Evolutionary conservation across 1,140 invertebrate genomes (phyloP), one percentile per base, ranked within the genome.

Genomic region (Pogonognathellus flavescens): DNA sequence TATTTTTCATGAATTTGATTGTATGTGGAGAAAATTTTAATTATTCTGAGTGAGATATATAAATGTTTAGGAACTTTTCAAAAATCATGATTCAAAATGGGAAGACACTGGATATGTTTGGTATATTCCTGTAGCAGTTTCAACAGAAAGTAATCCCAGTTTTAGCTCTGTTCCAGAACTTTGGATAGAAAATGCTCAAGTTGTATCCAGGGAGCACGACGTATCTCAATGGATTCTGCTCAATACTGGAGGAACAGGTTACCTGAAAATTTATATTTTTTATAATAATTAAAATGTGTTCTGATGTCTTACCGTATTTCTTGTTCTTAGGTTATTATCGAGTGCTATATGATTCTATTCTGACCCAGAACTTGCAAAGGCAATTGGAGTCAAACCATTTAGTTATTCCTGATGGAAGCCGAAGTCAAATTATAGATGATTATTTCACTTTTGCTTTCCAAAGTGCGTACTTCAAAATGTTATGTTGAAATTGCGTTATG

Each of bases 361-460:
- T 88, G 1, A 49, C 41, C 6, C 8, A 13, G 11, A 60, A 62
- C 13, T 22, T 88, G 3, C 66, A 60, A 7, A 62, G 25, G 9
- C 85, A 88, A 49, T 62, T 88, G 20, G 31, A 70, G 10, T 22
- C 8, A 9, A 41, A 86, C 25, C 31, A 70, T 41, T 25, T 60
- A 25, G 22, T 53, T 0, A 86, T 88, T 55, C 59, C 25, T 1
- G 59, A 80, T 7, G 50, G 55, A 4, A 86, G 84, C 31, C 80
- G 87, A 49, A 86, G 85, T 82, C 85, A 86, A 70, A 41, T 88
- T 13, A 62, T 88, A 5, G 85, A 88, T 80, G 87, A 88, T 49
- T 86, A 88, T 60, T 88, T 88, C 57, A 84, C 50, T 18, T 55
- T 84, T 50, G 83, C 55, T 4, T 80, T 41, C 22, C 59, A 86